phyloP scores from a whole-genome alignment of 1,140 invertebrate genomes.

The honey bee (Apis mellifera) region Amel_HAv3.1 CM009931.2:18616501-18617000 shows the following conservation, averaged over 20 bases:
- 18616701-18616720: constrained; percentile 7
- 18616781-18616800: neutral
- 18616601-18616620: neutral
- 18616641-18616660: constrained; percentile 17
- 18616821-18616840: neutral
- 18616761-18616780: neutral
- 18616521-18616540: no score
- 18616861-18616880: neutral
- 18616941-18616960: neutral
- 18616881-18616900: neutral
- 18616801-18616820: no score
- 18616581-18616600: constrained; percentile 18
- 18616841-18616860: neutral
- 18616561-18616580: neutral
- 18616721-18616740: constrained; percentile 29
- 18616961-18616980: neutral
- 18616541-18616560: no score
- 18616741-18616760: constrained; percentile 15
- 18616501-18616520: no score
- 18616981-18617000: constrained; percentile 26
- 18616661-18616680: constrained; percentile 23
- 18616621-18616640: constrained; percentile 9
- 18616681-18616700: neutral
- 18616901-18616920: neutral
- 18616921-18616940: constrained; percentile 35